Evolutionary conservation across 2,113 vertebrate species (phyloP).

Genomic region (Heloderma charlesbogerti): DNA sequence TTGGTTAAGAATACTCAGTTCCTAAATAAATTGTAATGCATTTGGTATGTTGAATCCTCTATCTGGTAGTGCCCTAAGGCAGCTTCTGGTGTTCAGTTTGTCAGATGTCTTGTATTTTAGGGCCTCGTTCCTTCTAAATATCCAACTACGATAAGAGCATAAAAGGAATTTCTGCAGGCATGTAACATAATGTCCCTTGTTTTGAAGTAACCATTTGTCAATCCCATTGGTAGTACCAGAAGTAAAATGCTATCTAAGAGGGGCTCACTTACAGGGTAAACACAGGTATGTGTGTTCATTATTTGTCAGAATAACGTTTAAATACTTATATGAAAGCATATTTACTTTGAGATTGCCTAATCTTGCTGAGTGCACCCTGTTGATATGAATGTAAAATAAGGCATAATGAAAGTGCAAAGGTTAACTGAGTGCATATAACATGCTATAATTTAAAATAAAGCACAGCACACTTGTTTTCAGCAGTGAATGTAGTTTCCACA

Average conservation of each 20-base stretch:
- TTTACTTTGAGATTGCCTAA: not conserved
- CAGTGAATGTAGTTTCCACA: not conserved
- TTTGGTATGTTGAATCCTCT: not conserved
- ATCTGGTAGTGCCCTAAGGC: not conserved
- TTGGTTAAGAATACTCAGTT: too few relatives aligned
- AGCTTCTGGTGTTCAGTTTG: not conserved
- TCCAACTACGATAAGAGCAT: not conserved
- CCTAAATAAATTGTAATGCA: not conserved
- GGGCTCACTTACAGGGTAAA: not conserved
- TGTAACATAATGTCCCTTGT: not conserved
- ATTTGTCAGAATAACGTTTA: not conserved
- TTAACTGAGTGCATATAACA: constrained; percentile 2
- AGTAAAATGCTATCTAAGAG: not conserved
- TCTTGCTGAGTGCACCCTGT: not conserved
- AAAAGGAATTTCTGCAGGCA: not conserved
- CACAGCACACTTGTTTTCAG: not conserved
- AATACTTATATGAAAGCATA: not conserved
- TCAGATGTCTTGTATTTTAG: not conserved
- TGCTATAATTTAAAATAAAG: not conserved
- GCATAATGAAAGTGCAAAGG: rapidly evolving
- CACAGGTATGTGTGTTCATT: not conserved
- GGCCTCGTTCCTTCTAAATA: not conserved
- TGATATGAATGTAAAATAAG: not conserved
- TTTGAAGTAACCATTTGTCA: not conserved
- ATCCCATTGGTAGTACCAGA: not conserved